Base-by-base conservation (phyloP, 2,888 invertebrate species). In the Lepas anatifera region DNA sequence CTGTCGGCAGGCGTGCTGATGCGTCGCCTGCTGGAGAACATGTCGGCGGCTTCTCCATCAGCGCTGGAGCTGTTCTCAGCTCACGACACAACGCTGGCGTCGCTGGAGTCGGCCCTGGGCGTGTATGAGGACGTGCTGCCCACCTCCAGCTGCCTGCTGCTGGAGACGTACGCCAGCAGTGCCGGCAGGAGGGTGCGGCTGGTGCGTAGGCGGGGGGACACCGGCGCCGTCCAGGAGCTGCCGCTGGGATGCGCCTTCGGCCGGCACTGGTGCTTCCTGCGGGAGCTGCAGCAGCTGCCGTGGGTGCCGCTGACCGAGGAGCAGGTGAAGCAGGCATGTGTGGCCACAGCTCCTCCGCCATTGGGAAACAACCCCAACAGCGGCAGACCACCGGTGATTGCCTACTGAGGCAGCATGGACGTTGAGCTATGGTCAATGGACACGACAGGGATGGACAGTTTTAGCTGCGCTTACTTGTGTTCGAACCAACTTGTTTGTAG, bases 121-220 rank as follows among this genome's bases (percentile, higher is more conserved):
- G 22, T 58, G 18, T 58, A 35, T 35, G 18, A 18, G 29, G 58
- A 22, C 22, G 25, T 25, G 22, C 58, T 35, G 58, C 32, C 58
- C 22, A 58, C 58, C 35, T 58, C 58, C 58, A 58, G 58, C 58
- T 58, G 58, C 18, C 58, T 58, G 32, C 58, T 58, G 32, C 32
- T 58, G 32, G 58, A 58, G 35, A 3, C 35, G 58, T 29, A 18
- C 58, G 35, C 35, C 8, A 25, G 18, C 58, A 25, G 16, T 22
- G 58, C 32, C 16, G 58, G 22, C 22, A 16, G 58, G 18, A 8
- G 13, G 6, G 58, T 58, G 22, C 58, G 58, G 22, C 58, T 58
- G 32, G 32, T 58, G 58, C 32, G 58, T 6, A 18, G 58, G 7
- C 1, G 0, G 7, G 58, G 58, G 18, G 18, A 22, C 58, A 32